These are phyloP conservation scores for Hirtodrosophila cameraria DNA, from an alignment of 2,888 invertebrate species.

Conservation along the genomic window DNA sequence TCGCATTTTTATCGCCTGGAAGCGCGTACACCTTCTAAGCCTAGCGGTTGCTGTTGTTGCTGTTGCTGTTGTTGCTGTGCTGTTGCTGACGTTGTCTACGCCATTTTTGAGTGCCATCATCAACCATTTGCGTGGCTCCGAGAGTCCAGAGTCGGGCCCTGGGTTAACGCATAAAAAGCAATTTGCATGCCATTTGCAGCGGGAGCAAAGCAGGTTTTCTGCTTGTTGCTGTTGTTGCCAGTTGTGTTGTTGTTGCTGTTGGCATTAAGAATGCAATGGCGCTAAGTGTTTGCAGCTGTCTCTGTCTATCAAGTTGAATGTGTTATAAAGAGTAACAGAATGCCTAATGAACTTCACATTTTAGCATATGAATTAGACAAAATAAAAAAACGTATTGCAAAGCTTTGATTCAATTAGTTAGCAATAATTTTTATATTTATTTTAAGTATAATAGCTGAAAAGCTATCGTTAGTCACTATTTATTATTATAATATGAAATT, in stretches of 20 bases:
- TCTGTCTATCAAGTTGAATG: conserved; percentile 47
- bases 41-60: conserved; percentile 23
- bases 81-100: conserved; percentile 63
- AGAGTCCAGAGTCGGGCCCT: conserved; percentile 25
- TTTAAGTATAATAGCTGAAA: background rate
- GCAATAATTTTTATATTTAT: background rate
- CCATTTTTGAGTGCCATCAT: conserved; percentile 78
- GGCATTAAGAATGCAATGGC: conserved; percentile 69
- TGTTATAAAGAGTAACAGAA: conserved; percentile 32
- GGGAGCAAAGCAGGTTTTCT: conserved; percentile 67
- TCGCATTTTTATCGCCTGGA: conserved; percentile 63
- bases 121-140: conserved; percentile 64
- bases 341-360: conserved; percentile 48
- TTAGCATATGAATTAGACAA: conserved; percentile 9
- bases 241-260: conserved; percentile 32
- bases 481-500: background rate
- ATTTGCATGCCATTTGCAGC: conserved; percentile 78
- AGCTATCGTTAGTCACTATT: background rate
- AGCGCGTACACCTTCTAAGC: conserved; percentile 67
- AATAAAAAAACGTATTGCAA: conserved; percentile 49
- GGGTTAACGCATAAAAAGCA: conserved; percentile 77
- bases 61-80: conserved; percentile 22
- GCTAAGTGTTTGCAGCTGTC: conserved; percentile 63
- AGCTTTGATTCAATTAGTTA: conserved; percentile 18
- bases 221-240: conserved; percentile 8